A percentile compares a stretch with the other conserved stretches of the same genome.
phyloP scores from a whole-genome alignment of 2,888 invertebrate genomes.

The Exocentrus adspersus region DNA sequence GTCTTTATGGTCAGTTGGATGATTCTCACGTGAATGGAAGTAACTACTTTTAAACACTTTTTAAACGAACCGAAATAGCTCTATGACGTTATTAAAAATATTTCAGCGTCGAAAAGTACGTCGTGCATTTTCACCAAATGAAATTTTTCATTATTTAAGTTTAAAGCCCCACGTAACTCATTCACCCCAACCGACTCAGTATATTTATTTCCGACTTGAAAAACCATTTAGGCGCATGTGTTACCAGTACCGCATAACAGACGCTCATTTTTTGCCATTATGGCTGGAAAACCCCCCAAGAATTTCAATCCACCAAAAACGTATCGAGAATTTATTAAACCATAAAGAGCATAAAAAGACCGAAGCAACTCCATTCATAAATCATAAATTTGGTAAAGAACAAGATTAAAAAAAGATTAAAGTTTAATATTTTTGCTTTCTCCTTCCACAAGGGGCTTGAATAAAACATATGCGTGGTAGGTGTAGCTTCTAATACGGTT shows the following conservation, averaged over 20 bases:
- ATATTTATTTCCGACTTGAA: background rate
- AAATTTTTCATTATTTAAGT: no score
- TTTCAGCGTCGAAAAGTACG: no score
- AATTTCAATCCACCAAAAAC: slow-evolving; percentile 12
- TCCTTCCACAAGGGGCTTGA: slow-evolving; percentile 33
- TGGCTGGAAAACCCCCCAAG: background rate
- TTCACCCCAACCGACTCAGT: no score
- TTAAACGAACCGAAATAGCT: no score
- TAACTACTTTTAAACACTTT: no score
- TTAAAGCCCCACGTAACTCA: no score
- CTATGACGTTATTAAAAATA: no score
- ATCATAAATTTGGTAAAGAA: slow-evolving; percentile 41
- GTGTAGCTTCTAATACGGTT: slow-evolving; percentile 42
- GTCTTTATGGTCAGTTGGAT: no score
- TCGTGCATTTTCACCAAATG: no score
- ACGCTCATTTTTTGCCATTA: background rate
- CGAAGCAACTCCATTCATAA: slow-evolving; percentile 36
- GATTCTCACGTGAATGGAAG: no score
- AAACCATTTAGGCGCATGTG: background rate
- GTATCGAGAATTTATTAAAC: slow-evolving; percentile 34
- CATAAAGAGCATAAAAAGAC: slow-evolving; percentile 31
- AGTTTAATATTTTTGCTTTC: slow-evolving; percentile 44
- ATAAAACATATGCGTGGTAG: slow-evolving; percentile 47
- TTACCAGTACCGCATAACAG: background rate
- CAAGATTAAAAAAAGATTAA: slow-evolving; percentile 49